Evolutionary conservation across 2,797 vertebrate genomes (phyloP).

Genomic region (Antennarius maculatus): DNA sequence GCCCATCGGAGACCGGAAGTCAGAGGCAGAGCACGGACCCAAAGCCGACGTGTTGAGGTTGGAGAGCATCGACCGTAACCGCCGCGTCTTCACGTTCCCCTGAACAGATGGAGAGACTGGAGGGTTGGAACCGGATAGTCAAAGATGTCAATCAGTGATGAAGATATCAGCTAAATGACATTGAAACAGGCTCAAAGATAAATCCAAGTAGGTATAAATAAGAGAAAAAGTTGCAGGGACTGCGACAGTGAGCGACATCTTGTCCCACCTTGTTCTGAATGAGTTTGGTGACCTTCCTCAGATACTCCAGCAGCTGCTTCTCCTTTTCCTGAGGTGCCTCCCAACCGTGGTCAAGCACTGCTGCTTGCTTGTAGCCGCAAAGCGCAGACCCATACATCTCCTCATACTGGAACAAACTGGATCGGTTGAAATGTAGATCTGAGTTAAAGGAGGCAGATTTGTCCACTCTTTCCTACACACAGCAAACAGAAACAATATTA

Average conservation of each 20-base stretch:
- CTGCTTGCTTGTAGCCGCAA: conserved; percentile 85
- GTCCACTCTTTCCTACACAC: conserved; percentile 86
- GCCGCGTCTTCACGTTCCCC: conserved; percentile 90
- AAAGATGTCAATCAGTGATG: neutral
- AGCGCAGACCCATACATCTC: conserved; percentile 89
- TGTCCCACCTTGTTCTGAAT: conserved; percentile 84
- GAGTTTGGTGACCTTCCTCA: conserved; percentile 83
- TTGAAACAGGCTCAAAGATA: neutral
- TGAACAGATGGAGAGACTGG: conserved; percentile 48
- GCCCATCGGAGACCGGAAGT: conserved; percentile 84
- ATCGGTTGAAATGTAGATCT: conserved; percentile 90
- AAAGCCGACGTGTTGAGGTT: conserved; percentile 82
- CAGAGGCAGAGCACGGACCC: conserved; percentile 85
- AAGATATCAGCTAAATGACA: neutral
- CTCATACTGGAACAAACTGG: conserved; percentile 90
- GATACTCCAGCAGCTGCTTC: conserved; percentile 86
- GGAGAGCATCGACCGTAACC: conserved; percentile 87
- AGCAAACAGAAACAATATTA: neutral
- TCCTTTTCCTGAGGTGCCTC: conserved; percentile 83
- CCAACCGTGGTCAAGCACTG: conserved; percentile 86
- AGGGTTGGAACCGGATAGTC: neutral
- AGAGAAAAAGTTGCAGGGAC: too few species aligned
- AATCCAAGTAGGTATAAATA: neutral
- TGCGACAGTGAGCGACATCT: neutral
- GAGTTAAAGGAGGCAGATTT: conserved; percentile 85